A percentile compares a stretch with the other conserved stretches of the same genome.
These are phyloP conservation scores for Laupala kohalensis DNA, from an alignment of 1,140 invertebrate species.

Conservation along the genomic window DNA sequence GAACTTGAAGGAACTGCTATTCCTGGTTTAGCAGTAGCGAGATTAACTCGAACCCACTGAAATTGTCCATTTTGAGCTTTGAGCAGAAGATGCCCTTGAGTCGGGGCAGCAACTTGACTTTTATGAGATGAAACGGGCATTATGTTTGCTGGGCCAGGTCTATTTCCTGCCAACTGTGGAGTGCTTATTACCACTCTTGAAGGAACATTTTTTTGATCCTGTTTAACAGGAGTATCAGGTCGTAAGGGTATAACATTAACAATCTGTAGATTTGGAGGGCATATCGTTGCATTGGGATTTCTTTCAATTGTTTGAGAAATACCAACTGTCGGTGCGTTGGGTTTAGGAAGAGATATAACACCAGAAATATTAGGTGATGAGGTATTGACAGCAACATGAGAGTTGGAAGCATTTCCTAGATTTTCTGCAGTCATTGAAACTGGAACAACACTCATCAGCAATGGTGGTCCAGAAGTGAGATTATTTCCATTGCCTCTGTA, in stretches of 20 bases:
- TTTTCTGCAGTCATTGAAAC: not conserved
- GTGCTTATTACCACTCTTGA: not conserved
- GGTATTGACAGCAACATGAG: not conserved
- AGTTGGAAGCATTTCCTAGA: not conserved
- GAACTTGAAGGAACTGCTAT: not conserved
- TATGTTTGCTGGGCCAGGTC: not conserved
- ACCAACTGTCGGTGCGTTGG: not conserved
- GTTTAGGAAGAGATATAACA: not conserved
- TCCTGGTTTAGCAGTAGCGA: not conserved
- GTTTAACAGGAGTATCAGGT: not conserved
- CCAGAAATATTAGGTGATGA: not conserved
- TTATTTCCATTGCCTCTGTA: not conserved
- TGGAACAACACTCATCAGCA: not conserved
- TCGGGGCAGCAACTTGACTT: not conserved
- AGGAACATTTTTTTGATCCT: not conserved
- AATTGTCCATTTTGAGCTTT: not conserved
- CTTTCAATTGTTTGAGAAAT: not conserved
- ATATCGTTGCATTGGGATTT: not conserved
- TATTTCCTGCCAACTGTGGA: not conserved
- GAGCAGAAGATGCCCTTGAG: not conserved
- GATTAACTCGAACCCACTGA: not conserved
- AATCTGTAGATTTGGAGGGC: not conserved
- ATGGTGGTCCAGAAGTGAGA: not conserved
- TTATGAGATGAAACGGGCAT: not conserved
- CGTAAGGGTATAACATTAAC: not conserved